Base-by-base conservation (phyloP, 2,797 vertebrate genomes). In the Menidia menidia region DNA sequence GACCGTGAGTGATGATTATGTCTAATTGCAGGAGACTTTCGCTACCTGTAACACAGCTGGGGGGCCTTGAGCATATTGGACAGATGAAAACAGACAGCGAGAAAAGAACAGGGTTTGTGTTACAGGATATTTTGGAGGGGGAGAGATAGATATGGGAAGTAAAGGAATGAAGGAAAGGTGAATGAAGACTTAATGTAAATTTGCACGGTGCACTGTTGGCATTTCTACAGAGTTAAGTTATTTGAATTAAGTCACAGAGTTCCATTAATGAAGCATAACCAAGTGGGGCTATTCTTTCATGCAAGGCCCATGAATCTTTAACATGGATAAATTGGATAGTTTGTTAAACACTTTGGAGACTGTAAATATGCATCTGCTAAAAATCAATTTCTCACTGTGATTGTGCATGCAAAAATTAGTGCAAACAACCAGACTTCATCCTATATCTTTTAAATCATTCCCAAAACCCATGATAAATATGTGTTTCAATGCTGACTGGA, bases 21-120 rank as follows among this genome's bases (percentile, higher is more conserved):
- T 95, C 96, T 99, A 98, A 99, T 98, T 98, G 96, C 96, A 97
- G 96, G 95, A 96, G 97, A 97, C 96, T 96, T 95, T 92, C 93
- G 94, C 95, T 97, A 98, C 97, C 97, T 98, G 97, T 97, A 94
- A 96, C 95, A 95, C 95, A 85, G 96, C 94, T 94, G 95, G 95
- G 95, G 95, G 94, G 95, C 92, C 88, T 75, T 85, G 72, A 88
- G 88, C 90, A 90, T 92, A 92, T 92, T 92, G 91, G 88, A 92
- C 80, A 64, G 79, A 83, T 86, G 83, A 81, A 87, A 82, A 82
- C 70, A 80, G 82, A 56, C 77, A 69, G 78, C 30, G 59, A 68
- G 75, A 62, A 73, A 73, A 82, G 77, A 83, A 70, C 57, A 64
- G 82, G 31, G 77, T 75, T 65, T 76, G 60, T 75, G 68, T 73